Base-by-base conservation (phyloP, 2,797 vertebrate species). In the Brotula barbata region DNA sequence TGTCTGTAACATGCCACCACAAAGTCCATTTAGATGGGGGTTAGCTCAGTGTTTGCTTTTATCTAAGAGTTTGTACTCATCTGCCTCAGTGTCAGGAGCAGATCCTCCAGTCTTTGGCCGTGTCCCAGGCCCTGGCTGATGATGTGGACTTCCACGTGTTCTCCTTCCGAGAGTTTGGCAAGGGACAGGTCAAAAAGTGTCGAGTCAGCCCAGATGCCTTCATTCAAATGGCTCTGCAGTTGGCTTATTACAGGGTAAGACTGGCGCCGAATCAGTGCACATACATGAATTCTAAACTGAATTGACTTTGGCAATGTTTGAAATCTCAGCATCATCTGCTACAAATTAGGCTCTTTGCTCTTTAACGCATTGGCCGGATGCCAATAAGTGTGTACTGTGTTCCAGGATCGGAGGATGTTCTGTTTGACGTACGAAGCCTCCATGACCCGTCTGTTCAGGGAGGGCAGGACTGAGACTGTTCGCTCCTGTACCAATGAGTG, bases 401-500 rank as follows among this genome's bases (percentile, higher is more conserved):
- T 58, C 8, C 82, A 97, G 95, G 90, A 94, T 71, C 89, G 90
- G 71, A 87, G 87, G 39, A 90, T 71, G 3, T 95, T 97, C 85
- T 94, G 92, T 75, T 75, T 95, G 79, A 96, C 94, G 0, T 96
- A 96, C 0, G 93, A 96, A 77, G 93, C 95, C 0, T 92, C 91
- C 28, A 95, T 95, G 95, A 95, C 94, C 0, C 93, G 95, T 22
- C 85, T 96, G 57, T 97, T 95, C 85, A 88, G 91, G 48, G 95
- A 97, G 84, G 95, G 95, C 65, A 89, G 95, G 60, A 96, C 95
- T 0, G 95, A 97, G 87, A 95, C 94, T 0, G 94, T 96, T 51
- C 91, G 95, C 15, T 93, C 93, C 43, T 97, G 95, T 47, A 88
- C 88, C 13, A 83, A 60, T 5, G 93, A 96, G 78, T 91, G 91